Base-by-base conservation (phyloP, 1,140 invertebrate genomes). In the Drosophila funebris region DNA sequence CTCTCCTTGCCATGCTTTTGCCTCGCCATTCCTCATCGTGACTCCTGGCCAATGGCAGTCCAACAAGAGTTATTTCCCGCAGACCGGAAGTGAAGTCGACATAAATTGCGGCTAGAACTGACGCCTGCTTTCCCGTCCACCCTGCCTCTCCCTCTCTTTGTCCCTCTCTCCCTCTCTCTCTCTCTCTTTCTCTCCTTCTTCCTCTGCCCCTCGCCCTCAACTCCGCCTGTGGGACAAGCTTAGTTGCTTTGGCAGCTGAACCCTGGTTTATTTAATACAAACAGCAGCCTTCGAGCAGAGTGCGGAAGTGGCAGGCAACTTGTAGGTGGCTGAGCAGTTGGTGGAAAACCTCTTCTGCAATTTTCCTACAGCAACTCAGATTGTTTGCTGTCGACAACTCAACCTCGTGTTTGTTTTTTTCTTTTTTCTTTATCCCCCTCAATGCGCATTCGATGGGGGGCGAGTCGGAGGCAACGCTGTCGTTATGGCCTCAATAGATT, bases 81-180 rank as follows among this genome's bases (percentile, higher is more conserved):
- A 85, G 78, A 85, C 81, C 81, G 82, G 81, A 85, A 85, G 81
- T 87, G 81, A 85, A 85, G 81, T 85, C 82, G 82, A 87, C 81
- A 85, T 85, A 85, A 85, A 85, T 85, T 85, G 81, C 66, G 81
- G 82, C 84, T 81, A 71, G 73, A 77, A 68, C 76, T 75, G 78
- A 69, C 52, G 71, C 57, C 62, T 72, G 50, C 52, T 24, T 56
- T 37, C 44, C 20, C 57, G 44, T 5, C 39, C 61, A n/a, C 9
- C 22, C 18, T 29, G 18, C 41, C 41, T 31, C 57, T 24, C 43
- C 44, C 24, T 24, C 13, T 8, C 24, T 22, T 18, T 50, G n/a
- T n/a, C n/a, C 22, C 13, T 27, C 57, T 44, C 41, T 43, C n/a
- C 43, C 14, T 3, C 39, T 43, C 11, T 13, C 9, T 33, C 48